phyloP scores from a whole-genome alignment of 2,113 vertebrate genomes.

The Hydropotes inermis region DNA sequence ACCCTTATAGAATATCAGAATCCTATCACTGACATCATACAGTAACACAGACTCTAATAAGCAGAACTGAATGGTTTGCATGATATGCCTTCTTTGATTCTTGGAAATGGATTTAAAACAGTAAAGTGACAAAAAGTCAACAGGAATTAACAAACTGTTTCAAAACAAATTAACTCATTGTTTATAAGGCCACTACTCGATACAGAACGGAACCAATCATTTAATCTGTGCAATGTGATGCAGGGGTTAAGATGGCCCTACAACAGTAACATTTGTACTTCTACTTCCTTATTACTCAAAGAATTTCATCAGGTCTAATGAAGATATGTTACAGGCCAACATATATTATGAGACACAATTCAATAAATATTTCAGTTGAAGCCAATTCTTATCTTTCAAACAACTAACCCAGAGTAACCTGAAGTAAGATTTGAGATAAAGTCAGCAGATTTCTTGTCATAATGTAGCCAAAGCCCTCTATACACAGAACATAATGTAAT shows the following conservation, averaged over 20 bases:
- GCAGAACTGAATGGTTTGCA: background rate
- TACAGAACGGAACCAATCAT: background rate
- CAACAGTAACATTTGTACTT: background rate
- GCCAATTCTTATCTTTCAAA: background rate
- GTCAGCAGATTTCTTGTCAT: background rate
- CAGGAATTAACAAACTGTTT: background rate
- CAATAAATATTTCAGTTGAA: background rate
- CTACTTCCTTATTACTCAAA: background rate
- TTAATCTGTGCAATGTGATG: background rate
- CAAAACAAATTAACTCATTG: background rate
- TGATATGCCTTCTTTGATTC: background rate
- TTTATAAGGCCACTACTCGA: background rate
- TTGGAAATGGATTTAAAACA: background rate
- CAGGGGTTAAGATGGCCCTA: background rate
- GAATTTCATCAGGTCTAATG: background rate
- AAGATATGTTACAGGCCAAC: background rate
- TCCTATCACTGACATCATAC: background rate
- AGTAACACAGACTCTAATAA: background rate
- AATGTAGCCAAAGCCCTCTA: background rate
- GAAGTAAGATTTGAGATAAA: background rate
- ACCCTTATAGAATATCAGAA: background rate
- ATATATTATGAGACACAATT: background rate
- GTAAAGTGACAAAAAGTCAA: background rate
- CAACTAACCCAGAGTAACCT: background rate
- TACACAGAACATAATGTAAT: background rate